Evolutionary conservation across 2,888 invertebrate species (phyloP), one percentile per base, ranked within the genome.

Genomic region (Nebria brevicollis): DNA sequence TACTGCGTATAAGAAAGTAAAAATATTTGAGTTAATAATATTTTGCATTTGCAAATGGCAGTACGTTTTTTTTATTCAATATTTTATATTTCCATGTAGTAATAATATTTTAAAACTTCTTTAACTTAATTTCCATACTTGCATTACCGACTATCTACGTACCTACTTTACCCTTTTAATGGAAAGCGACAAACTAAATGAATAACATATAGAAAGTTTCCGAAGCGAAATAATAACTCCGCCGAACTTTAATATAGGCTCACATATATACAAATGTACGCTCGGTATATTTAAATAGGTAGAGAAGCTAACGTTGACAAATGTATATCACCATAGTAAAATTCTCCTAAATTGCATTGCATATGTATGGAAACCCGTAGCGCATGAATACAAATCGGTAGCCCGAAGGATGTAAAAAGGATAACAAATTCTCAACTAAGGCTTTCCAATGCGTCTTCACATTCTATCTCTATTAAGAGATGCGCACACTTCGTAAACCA

Each of bases 321-420:
- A 70, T 70, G 70, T 70, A 70, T 11, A 34, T 25, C 70, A 26
- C 34, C 70, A 34, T 70, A 70, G 26, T 25, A 34, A 70, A 70
- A 70, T 70, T 70, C 70, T 11, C 20, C 20, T 70, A 70, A 70
- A 70, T 70, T 70, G 70, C 70, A 70, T 70, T 70, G 70, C 70
- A 70, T 70, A 70, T 70, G 70, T 70, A 70, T 70, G 70, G 70
- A 20, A 26, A 13, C 54, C 11, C 70, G 34, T 34, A 34, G 34
- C 70, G 7, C 70, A 70, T 70, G 70, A 70, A 70, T 70, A 70
- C 34, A 70, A 70, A 70, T 70, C 70, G 70, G 70, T 7, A 25
- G 70, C 70, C 70, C 54, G 70, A 34, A 34, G 70, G 25, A 25
- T 70, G 70, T 20, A 70, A 66, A 70, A 70, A 70, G 70, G 25